phyloP scores from a whole-genome alignment of 2,797 vertebrate genomes.

The Enteromius unitaeniatus region DNA sequence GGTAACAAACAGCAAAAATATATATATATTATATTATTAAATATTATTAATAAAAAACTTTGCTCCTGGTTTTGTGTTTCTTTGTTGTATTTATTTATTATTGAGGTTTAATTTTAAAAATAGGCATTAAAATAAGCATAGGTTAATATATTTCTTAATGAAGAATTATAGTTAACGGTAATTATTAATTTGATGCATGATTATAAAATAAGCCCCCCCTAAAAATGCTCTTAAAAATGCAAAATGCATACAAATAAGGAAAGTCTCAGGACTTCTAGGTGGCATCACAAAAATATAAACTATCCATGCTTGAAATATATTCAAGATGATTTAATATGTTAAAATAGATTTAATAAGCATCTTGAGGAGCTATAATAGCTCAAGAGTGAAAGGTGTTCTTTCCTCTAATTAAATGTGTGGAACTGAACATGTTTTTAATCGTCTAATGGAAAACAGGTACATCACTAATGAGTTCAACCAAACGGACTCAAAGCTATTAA shows the following conservation, averaged over 20 bases:
- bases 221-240: background rate
- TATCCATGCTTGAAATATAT: background rate
- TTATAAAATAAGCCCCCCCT: background rate
- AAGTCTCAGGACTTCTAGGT: background rate
- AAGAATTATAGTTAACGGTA: too few relatives aligned
- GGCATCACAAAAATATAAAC: background rate
- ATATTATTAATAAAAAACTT: background rate
- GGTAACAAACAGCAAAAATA: background rate
- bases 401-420: slow-evolving; percentile 59
- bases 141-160: background rate
- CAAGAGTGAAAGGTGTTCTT: background rate
- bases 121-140: background rate
- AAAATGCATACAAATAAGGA: background rate
- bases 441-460: slow-evolving; percentile 55
- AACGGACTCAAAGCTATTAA: slow-evolving; percentile 53
- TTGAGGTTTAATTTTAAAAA: background rate
- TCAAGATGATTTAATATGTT: background rate
- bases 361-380: background rate
- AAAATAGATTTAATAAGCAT: background rate
- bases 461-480: slow-evolving; percentile 36
- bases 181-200: background rate
- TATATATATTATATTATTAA: too few relatives aligned
- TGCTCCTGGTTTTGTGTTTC: background rate
- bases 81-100: background rate
- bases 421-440: slow-evolving; percentile 9